These are phyloP conservation scores for Riparia riparia DNA, from an alignment of 2,113 vertebrate species.

Conservation along the genomic window DNA sequence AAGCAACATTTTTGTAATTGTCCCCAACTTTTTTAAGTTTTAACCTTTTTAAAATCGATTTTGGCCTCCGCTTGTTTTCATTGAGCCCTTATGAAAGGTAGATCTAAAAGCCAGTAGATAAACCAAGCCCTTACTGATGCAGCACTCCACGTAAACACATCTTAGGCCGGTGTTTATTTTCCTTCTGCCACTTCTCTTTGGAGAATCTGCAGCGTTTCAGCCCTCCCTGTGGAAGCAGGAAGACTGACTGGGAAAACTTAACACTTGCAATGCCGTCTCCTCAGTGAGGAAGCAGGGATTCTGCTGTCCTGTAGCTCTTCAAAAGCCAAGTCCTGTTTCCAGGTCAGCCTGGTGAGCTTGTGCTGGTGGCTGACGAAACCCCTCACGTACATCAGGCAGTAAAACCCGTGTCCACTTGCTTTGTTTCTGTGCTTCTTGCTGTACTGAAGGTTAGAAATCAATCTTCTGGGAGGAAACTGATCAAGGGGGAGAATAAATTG, in stretches of 20 bases:
- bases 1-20: constrained; percentile 60
- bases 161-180: constrained; percentile 18
- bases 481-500: neutral
- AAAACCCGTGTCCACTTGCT: neutral
- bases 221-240: constrained; percentile 25
- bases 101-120: neutral
- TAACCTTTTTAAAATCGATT: constrained; percentile 62
- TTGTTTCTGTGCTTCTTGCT: constrained; percentile 34
- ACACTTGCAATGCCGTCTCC: constrained; percentile 14
- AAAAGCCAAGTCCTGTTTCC: neutral
- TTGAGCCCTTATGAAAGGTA: constrained; percentile 35
- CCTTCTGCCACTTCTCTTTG: constrained; percentile 30
- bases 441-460: constrained; percentile 4
- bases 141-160: neutral
- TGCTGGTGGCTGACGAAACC: neutral
- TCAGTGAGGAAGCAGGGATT: constrained; percentile 47
- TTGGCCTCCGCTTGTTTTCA: constrained; percentile 27
- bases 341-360: neutral
- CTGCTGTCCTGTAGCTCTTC: constrained; percentile 14
- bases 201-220: constrained; percentile 14
- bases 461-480: neutral
- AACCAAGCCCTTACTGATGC: neutral
- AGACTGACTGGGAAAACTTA: constrained; percentile 1
- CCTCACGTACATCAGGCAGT: neutral
- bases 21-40: constrained; percentile 55